Percentiles rank a stretch among this genome's conserved stretches.
These are phyloP conservation scores for Nerophis lumbriciformis DNA, from an alignment of 2,113 vertebrate genomes.

Conservation along the genomic window DNA sequence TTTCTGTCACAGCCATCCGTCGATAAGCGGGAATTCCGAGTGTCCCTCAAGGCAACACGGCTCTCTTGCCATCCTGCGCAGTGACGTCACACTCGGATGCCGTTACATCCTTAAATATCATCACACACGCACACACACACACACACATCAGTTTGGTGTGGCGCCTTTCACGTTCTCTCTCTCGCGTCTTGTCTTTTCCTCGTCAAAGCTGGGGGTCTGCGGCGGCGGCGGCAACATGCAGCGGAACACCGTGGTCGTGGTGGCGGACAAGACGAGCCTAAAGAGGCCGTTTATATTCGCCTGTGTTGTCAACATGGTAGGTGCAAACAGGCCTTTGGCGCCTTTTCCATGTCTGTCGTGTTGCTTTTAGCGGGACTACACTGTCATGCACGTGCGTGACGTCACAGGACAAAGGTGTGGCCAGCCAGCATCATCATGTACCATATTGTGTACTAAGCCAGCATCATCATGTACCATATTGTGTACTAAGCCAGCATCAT, in stretches of 20 bases:
- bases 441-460: too few relatives aligned
- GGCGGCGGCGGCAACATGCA: slow-evolving; percentile 50
- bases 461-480: too few relatives aligned
- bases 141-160: neutral
- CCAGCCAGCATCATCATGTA: too few relatives aligned
- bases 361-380: neutral
- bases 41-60: slow-evolving; percentile 35
- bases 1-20: neutral
- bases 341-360: neutral
- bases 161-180: neutral
- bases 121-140: neutral
- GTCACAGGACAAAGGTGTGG: neutral
- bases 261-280: slow-evolving; percentile 64
- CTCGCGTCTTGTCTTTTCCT: neutral
- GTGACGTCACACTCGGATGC: slow-evolving; percentile 54
- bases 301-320: slow-evolving; percentile 63
- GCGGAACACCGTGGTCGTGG: slow-evolving; percentile 62
- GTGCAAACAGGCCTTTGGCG: slow-evolving; percentile 27
- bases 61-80: slow-evolving; percentile 13
- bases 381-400: neutral
- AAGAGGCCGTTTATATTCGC: slow-evolving; percentile 65
- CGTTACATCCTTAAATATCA: slow-evolving; percentile 12
- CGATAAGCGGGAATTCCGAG: slow-evolving; percentile 9
- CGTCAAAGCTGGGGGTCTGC: slow-evolving; percentile 10
- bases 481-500: too few relatives aligned